phyloP scores from a whole-genome alignment of 2,888 invertebrate genomes.

The Microplitis manilae region DNA sequence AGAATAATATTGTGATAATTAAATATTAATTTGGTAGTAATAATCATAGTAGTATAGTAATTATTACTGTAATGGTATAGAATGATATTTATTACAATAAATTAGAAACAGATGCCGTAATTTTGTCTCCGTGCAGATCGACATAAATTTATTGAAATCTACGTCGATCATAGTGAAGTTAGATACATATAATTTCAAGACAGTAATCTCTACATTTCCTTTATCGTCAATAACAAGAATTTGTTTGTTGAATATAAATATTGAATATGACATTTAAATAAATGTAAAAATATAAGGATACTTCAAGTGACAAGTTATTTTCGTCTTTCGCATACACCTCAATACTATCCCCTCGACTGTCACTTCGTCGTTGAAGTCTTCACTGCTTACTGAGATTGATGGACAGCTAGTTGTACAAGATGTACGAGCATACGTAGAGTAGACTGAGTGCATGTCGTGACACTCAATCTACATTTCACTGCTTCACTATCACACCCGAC shows the following conservation, averaged over 20 bases:
- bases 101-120: not conserved
- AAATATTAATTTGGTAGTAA: too few species aligned
- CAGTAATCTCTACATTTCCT: too few species aligned
- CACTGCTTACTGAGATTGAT: not conserved
- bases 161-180: too few species aligned
- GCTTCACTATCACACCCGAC: constrained; percentile 40
- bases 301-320: not conserved
- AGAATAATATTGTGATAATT: too few species aligned
- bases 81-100: too few species aligned
- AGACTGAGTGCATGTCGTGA: constrained; percentile 19
- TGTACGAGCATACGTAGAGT: not conserved
- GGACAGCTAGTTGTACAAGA: not conserved
- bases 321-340: not conserved
- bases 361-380: not conserved
- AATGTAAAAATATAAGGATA: not conserved
- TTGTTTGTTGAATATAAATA: too few species aligned
- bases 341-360: not conserved
- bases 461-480: not conserved
- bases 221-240: too few species aligned
- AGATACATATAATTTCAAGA: too few species aligned
- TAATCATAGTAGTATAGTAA: too few species aligned
- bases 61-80: too few species aligned
- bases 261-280: not conserved
- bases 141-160: too few species aligned
- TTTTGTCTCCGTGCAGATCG: not conserved